Evolutionary conservation across 64 coral and sea anemone genomes (phyloP), one percentile per base, ranked within the genome.

Genomic region (Acropora yongei): DNA sequence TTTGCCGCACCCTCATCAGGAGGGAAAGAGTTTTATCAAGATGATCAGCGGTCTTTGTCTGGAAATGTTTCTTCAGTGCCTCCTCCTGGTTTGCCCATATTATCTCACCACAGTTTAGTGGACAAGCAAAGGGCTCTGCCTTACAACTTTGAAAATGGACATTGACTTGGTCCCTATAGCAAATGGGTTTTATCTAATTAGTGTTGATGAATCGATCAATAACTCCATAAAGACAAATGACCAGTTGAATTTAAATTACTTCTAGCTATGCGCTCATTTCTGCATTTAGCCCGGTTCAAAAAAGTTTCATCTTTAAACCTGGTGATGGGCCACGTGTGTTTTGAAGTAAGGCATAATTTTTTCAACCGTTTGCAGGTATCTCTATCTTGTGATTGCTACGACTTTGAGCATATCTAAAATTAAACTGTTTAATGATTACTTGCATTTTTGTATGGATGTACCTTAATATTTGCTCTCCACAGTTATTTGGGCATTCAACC

Each of bases 91-190:
- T 55, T 16, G 2, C 40, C 8, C 41, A 13, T 44, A 76, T 16
- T 68, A 68, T 18, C 17, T 68, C 42, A 11, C 42, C 41, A 46
- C 74, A 44, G 42, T 42, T 8, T 4, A 76, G 12, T 44, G 74
- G 74, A 45, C 74, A 76, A 12, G 4, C 2, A 16, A 45, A 76
- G 43, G 74, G 74, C 74, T 76, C 42, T 76, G 74, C 42, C 43
- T 76, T 11, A 42, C 74, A 76, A 41, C 5, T 44, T 7, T 46
- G 1, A 16, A 76, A 76, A 16, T 76, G 74, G 13, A 41, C 41
- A 44, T 44, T 76, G 74, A 76, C 74, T 76, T 76, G 74, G 8
- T 76, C 74, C 74, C 74, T 76, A 41, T 41, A 76, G 14, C 1
- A 13, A 8, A 40, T 45, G 13, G 14, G 42, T 76, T 40, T 16